These are phyloP conservation scores for Lycocerus yunnanus DNA, from an alignment of 2,888 invertebrate genomes.

Conservation along the genomic window DNA sequence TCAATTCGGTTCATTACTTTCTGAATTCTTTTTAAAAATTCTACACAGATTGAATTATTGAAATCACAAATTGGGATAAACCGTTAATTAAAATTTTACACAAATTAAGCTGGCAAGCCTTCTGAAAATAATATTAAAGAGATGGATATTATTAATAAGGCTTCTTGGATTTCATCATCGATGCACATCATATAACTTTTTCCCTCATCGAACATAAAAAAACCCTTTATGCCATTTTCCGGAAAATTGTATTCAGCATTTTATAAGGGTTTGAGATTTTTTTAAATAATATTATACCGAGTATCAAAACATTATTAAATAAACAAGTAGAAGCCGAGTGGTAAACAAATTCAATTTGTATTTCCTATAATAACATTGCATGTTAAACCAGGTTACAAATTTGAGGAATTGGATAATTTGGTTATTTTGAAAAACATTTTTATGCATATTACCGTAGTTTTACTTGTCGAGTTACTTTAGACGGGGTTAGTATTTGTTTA, in stretches of 20 bases:
- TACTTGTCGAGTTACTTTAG: too few species aligned
- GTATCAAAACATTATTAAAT: not conserved
- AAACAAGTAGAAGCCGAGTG: not conserved
- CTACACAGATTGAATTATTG: not conserved
- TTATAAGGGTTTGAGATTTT: not conserved
- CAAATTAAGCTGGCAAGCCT: not conserved
- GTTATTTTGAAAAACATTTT: too few species aligned
- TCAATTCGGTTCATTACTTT: not conserved
- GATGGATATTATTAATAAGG: too few species aligned
- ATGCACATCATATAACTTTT: not conserved
- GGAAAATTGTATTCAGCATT: not conserved
- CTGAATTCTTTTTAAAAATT: not conserved
- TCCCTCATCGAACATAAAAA: not conserved
- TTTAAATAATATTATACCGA: not conserved
- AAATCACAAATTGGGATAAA: not conserved
- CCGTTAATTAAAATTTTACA: not conserved
- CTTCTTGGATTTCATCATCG: not conserved
- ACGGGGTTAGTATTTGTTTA: too few species aligned
- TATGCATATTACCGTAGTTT: not conserved
- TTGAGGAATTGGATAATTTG: too few species aligned
- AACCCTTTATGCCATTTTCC: not conserved
- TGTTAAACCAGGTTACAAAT: too few species aligned
- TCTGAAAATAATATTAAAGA: not conserved
- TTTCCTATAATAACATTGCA: not conserved
- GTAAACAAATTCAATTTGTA: not conserved